Base-by-base conservation (phyloP, 1,140 invertebrate species). In the Pachypsylla venusta region DNA sequence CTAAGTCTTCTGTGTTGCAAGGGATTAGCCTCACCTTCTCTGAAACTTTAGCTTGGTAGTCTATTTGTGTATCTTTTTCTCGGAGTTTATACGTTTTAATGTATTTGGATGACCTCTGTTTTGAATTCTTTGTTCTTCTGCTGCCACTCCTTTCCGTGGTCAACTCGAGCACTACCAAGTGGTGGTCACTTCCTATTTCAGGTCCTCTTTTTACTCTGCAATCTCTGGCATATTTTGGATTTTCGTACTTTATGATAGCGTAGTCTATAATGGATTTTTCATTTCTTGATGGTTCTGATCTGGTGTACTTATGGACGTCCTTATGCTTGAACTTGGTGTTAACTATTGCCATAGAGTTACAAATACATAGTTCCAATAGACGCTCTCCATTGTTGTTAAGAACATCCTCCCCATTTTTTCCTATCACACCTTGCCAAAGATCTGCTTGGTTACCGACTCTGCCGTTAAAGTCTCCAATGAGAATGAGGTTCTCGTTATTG, bases 281-380 rank as follows among this genome's bases (percentile, higher is more conserved):
- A n/a, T 25, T 2, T 24, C 57, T 39, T 1, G 26, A 58, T 42
- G 57, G 27, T 39, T 16, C 39, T 5, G 20, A 25, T 19, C 57
- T 30, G 14, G 57, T 58, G 20, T 19, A 58, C 4, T 24, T 19
- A 22, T 58, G 57, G 2, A 58, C 39, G 14, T 39, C 57, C 25
- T 40, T 58, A 40, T 58, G 57, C 20, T 19, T 13, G 30, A 58
- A 58, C 10, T 58, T 40, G 7, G 57, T 39, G 30, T 58, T 58
- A 2, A 30, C 25, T 3, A 58, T 40, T 16, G 14, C 57, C 5
- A 58, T 13, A 30, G 14, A 28, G 14, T 58, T 58, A 1, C 1
- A 2, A 7, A 58, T 10, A n/a, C 57, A 58, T 1, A 58, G 39
- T 58, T 25, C 16, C 2, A 58, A 25, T 2, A 58, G 57, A 5